A percentile compares a stretch with the other conserved stretches of the same genome.
Evolutionary conservation across 2,797 vertebrate genomes (phyloP).

Genomic region (Macrochelys suwanniensis): DNA sequence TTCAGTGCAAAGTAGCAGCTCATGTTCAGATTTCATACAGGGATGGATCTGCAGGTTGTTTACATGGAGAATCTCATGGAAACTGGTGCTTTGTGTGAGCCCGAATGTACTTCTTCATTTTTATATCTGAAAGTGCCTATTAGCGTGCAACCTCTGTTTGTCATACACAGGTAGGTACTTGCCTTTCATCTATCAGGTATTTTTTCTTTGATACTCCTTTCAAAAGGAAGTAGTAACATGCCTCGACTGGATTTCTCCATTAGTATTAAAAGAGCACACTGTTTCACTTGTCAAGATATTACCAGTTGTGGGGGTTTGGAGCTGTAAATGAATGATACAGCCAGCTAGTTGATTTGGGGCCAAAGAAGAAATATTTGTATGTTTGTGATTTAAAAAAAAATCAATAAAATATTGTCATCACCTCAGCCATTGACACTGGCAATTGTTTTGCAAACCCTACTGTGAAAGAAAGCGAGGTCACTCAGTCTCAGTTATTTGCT

Average conservation of each 20-base stretch:
- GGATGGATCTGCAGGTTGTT: neutral
- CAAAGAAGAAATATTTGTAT: neutral
- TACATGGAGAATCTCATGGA: neutral
- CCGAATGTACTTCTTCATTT: neutral
- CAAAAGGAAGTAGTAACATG: slow-evolving; percentile 58
- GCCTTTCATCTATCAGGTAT: slow-evolving; percentile 54
- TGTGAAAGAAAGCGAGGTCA: neutral
- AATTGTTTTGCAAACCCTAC: neutral
- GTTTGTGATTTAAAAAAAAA: neutral
- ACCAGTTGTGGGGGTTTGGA: neutral
- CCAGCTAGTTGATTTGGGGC: slow-evolving; percentile 14
- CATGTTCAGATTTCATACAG: neutral
- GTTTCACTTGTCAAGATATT: slow-evolving; percentile 46
- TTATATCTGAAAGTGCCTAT: neutral
- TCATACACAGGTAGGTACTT: slow-evolving; percentile 53
- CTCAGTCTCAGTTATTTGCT: neutral
- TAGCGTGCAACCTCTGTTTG: slow-evolving; percentile 28
- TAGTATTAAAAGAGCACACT: slow-evolving; percentile 24
- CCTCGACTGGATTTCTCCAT: slow-evolving; percentile 38
- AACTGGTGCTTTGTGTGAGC: neutral
- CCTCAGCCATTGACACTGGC: neutral
- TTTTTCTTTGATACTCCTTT: slow-evolving; percentile 60
- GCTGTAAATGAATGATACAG: slow-evolving; percentile 16
- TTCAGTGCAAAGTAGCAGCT: neutral
- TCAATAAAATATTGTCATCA: neutral